Evolutionary conservation across 1,140 invertebrate species (phyloP), one percentile per base, ranked within the genome.

Genomic region (Oryctes rhinoceros): DNA sequence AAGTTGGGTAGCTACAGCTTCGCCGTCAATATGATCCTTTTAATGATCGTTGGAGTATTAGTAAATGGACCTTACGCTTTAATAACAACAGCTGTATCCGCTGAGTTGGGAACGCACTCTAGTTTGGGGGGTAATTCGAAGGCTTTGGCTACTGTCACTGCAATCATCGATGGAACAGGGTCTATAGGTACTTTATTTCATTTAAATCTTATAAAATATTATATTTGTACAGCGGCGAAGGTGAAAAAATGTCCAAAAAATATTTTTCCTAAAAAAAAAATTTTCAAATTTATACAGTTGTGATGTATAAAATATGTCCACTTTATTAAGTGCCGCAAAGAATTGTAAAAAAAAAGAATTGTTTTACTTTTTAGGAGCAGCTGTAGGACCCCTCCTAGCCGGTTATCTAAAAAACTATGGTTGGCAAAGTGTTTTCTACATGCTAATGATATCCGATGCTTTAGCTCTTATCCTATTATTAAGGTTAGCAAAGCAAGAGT

Each of bases 131-230:
- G 94, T 0, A 96, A 97, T 89, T 89, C 96, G 0, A 96, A 95
- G 88, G 97, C 97, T 11, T 87, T 99, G 67, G 97, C 97, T 3
- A 99, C 97, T 1, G 97, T 99, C 0, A 97, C 97, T 13, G 96
- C 97, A 10, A 98, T 99, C 83, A 98, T 99, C 78, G 98, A 99
- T 89, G 97, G 97, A 48, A 99, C 97, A 5, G 97, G 97, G 0
- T 97, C 96, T 76, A 94, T 98, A 79, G 94, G 94, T 94, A 84
- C 9, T 44, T 71, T 67, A 9, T n/a, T 67, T 18, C 44, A 71
- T 44, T 7, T 44, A 10, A 7, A 44, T 44, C 5, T 3, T 44
- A 44, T 7, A 44, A 44, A 44, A 44, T 47, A 78, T 53, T 7
- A 79, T 78, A 71, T 80, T 44, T 44, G 39, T 44, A 44, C 39